Conservation (phyloP, 2,888 invertebrate genomes). For the Ectemnius continuus region DNA sequence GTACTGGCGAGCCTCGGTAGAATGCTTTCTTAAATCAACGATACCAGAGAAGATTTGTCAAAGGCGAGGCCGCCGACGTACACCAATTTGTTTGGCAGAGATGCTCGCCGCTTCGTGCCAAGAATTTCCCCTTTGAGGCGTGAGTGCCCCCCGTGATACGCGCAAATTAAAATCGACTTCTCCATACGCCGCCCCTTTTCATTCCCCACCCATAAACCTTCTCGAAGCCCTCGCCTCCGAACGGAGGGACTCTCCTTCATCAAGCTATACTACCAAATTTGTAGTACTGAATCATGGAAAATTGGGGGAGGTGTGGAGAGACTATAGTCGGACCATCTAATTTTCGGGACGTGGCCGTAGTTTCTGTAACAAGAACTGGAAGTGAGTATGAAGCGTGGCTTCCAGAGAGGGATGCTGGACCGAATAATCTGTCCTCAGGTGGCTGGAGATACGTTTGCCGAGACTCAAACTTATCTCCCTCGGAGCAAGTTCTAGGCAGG, state of each 20-base stretch:
- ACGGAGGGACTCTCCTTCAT: too few species aligned
- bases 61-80: slow-evolving; percentile 34
- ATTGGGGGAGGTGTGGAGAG: too few species aligned
- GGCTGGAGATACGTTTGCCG: slow-evolving; percentile 20
- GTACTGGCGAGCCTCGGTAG: slow-evolving; percentile 17
- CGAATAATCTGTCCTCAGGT: slow-evolving; percentile 48
- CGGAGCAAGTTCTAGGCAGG: slow-evolving; percentile 20
- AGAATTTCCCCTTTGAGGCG: background rate
- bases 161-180: too few species aligned
- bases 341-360: background rate
- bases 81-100: slow-evolving; percentile 47
- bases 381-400: slow-evolving; percentile 8
- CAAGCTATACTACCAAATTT: too few species aligned
- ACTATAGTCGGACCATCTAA: too few species aligned
- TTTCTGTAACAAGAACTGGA: slow-evolving; percentile 13
- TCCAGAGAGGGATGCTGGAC: background rate
- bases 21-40: slow-evolving; percentile 56
- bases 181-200: too few species aligned
- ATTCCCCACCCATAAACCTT: too few species aligned
- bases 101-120: slow-evolving; percentile 17
- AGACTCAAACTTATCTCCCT: slow-evolving; percentile 41
- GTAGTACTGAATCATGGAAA: too few species aligned
- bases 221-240: too few species aligned
- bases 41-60: slow-evolving; percentile 55
- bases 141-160: background rate